A percentile compares a stretch with the other conserved stretches of the same genome.
Conservation (phyloP, 2,113 vertebrate genomes). For the Cricetomys ansorgei region DNA sequence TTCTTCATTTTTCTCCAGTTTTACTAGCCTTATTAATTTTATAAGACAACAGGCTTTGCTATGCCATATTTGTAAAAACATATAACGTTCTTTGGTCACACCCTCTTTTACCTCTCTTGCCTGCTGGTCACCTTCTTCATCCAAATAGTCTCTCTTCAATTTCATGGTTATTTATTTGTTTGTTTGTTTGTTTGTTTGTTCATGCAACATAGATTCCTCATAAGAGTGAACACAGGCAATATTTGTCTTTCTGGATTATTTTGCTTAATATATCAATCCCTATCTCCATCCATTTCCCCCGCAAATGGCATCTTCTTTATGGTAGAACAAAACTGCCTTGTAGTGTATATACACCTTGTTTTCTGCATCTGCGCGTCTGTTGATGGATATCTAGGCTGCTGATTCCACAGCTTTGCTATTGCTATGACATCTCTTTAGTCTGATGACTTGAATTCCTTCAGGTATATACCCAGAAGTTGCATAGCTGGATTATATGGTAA, state of each 20-base stretch:
- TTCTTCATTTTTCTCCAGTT: not conserved
- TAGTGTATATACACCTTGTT: not conserved
- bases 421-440: not conserved
- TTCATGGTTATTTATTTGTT: no score
- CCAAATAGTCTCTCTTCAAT: not conserved
- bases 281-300: not conserved
- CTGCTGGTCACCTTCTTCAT: not conserved
- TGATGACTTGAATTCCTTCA: not conserved
- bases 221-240: not conserved
- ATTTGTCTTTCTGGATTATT: not conserved
- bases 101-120: not conserved
- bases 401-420: not conserved
- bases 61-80: not conserved
- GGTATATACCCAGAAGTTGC: not conserved
- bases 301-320: not conserved
- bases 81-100: not conserved
- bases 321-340: not conserved
- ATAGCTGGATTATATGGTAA: not conserved
- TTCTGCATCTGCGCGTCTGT: not conserved
- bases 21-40: not conserved
- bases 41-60: not conserved
- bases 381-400: not conserved
- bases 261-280: not conserved
- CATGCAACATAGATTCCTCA: not conserved
- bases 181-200: no score